A percentile compares a stretch with the other conserved stretches of the same genome.
These are phyloP conservation scores for Diadophis punctatus DNA, from an alignment of 2,113 vertebrate species.

Conservation along the genomic window DNA sequence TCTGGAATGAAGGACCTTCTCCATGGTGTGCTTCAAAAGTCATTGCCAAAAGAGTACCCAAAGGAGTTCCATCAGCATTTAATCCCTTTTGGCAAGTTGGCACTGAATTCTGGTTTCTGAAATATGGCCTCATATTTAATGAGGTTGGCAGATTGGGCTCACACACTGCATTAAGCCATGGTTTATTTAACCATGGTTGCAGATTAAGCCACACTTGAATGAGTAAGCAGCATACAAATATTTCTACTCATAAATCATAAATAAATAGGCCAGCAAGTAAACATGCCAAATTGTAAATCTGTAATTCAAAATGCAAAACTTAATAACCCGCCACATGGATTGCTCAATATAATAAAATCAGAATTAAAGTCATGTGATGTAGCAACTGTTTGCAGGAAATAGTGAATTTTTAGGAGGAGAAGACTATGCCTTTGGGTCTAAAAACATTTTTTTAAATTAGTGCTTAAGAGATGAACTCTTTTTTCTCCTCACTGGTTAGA, in stretches of 20 bases:
- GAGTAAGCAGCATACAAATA: background rate
- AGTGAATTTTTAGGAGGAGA: background rate
- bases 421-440: background rate
- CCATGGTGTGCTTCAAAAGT: background rate
- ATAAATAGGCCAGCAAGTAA: background rate
- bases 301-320: background rate
- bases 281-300: background rate
- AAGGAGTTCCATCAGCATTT: background rate
- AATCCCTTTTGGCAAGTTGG: background rate
- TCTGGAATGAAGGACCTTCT: background rate
- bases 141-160: background rate
- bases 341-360: background rate
- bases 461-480: background rate
- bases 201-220: background rate
- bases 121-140: background rate
- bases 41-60: background rate
- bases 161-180: background rate
- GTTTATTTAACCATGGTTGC: background rate
- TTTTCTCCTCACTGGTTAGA: background rate
- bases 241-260: background rate
- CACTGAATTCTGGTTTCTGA: background rate
- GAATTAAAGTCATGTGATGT: background rate
- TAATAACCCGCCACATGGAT: background rate
- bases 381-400: background rate
- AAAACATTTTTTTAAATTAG: background rate